These are phyloP conservation scores for rat (Rattus norvegicus) DNA, from an alignment of 2,113 vertebrate species.

Conservation along the genomic window DNA sequence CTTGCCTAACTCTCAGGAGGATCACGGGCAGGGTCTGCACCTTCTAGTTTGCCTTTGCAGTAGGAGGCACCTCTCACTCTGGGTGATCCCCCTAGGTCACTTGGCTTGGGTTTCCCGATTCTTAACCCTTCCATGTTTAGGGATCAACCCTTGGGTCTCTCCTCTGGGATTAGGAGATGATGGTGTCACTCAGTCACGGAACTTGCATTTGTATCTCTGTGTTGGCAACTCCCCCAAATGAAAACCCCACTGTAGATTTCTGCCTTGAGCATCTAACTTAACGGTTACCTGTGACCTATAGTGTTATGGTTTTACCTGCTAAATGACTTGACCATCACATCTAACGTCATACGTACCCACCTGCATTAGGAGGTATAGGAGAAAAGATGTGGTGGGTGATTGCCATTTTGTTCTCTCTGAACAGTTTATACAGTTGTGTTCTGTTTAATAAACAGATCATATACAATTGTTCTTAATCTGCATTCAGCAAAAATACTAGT, in stretches of 20 bases:
- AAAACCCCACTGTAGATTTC: not conserved
- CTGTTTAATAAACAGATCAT: not conserved
- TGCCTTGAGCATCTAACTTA: not conserved
- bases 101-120: not conserved
- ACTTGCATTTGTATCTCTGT: not conserved
- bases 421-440: not conserved
- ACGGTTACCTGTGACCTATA: not conserved
- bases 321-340: not conserved
- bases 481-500: not conserved
- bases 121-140: not conserved
- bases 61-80: rapidly evolving
- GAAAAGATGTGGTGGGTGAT: not conserved
- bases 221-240: not conserved
- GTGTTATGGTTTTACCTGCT: not conserved
- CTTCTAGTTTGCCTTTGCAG: not conserved
- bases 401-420: not conserved
- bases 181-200: not conserved
- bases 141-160: not conserved
- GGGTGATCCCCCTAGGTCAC: not conserved
- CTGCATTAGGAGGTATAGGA: not conserved
- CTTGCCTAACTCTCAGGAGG: not conserved
- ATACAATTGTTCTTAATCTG: not conserved
- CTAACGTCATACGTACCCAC: not conserved
- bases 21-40: no score
- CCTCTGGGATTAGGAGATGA: not conserved